Evolutionary conservation across 2,888 invertebrate genomes (phyloP), one percentile per base, ranked within the genome.

Genomic region (Byasa hedistus): DNA sequence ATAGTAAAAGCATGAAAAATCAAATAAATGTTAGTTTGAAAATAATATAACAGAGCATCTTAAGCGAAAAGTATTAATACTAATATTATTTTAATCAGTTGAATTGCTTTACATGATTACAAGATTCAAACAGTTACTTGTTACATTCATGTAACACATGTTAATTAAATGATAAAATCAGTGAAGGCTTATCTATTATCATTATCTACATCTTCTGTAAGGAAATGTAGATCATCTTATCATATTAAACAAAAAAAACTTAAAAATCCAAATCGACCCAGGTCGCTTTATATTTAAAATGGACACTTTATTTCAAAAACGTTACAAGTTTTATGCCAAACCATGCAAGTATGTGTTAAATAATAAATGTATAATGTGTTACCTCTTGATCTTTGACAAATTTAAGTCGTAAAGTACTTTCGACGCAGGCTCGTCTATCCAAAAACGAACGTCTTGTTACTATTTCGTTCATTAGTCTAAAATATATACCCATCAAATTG

Each of bases 391-490:
- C 95, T 79, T 96, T 95, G 70, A 97, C 97, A 80, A 95, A 96
- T 72, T 96, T 95, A 24, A 97, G 87, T 74, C 96, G 93, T 57
- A 96, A 90, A 60, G 96, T 97, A 63, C 96, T 96, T 83, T 97
- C 96, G 22, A 98, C 96, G 77, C 96, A 97, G 52, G 96, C 96
- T 69, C 98, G 90, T 51, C 97, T 93, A 80, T 98, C 98, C 66
- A 98, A 90, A 82, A 98, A 98, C 1, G 98, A 96, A 69, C 96
- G 93, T 69, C 98, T 92, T 70, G 97, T 96, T 22, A 96, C 95
- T 57, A 98, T 95, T 87, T 98, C 98, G 71, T 96, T 96, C 93
- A 98, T 95, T 73, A 96, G 94, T 64, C 97, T 94, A 84, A 97
- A 97, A 88, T 96, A 97, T n/a, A 97, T 88, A 3, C 98, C 98